A percentile compares a stretch with the other conserved stretches of the same genome.
Evolutionary conservation across 2,888 invertebrate species (phyloP).

Genomic region (Drosophila anceps): DNA sequence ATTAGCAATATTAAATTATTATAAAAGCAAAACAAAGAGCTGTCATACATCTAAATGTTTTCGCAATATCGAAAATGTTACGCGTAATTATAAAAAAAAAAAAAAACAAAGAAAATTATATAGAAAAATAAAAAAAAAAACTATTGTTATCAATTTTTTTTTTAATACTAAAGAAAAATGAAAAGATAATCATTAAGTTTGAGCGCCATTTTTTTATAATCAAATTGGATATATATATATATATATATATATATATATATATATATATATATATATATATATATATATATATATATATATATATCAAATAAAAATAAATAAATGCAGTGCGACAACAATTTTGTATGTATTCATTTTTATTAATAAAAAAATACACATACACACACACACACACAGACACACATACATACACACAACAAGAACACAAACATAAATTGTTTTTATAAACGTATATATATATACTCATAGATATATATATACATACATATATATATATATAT

Average conservation of each 20-base stretch:
- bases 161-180: slow-evolving; percentile 44
- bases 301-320: slow-evolving; percentile 50
- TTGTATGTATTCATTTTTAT: slow-evolving; percentile 79
- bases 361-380: slow-evolving; percentile 53
- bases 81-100: slow-evolving; percentile 30
- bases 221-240: slow-evolving; percentile 10
- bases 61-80: slow-evolving; percentile 46
- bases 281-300: slow-evolving; percentile 28
- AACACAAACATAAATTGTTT: slow-evolving; percentile 65
- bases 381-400: slow-evolving; percentile 45
- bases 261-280: slow-evolving; percentile 18
- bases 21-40: slow-evolving; percentile 33
- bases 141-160: slow-evolving; percentile 64
- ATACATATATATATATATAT: slow-evolving; percentile 66
- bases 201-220: slow-evolving; percentile 67
- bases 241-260: slow-evolving; percentile 39
- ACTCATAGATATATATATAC: slow-evolving; percentile 66
- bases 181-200: slow-evolving; percentile 64
- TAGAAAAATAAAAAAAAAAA: slow-evolving; percentile 30
- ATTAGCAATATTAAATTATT: slow-evolving; percentile 66
- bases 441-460: slow-evolving; percentile 69
- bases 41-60: slow-evolving; percentile 75
- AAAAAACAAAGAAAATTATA: slow-evolving; percentile 25
- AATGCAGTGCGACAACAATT: slow-evolving; percentile 67
- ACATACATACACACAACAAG: slow-evolving; percentile 38